Conservation (phyloP, 2,113 vertebrate genomes). For the Colossoma macropomum region DNA sequence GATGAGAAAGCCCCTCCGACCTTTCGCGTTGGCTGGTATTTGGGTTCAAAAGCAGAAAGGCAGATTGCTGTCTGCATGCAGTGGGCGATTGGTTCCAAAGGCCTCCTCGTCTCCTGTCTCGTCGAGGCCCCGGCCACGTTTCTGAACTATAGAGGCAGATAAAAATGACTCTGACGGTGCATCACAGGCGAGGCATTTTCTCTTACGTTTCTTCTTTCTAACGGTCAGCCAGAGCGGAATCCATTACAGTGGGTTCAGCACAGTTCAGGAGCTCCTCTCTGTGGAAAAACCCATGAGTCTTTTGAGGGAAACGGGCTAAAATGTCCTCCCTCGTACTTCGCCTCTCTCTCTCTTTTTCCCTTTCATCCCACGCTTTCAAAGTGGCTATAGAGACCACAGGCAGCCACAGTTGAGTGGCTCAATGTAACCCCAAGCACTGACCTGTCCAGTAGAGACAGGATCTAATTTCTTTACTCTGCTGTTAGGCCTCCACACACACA, state of each 20-base stretch:
- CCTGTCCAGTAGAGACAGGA: slow-evolving; percentile 43
- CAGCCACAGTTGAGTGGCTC: slow-evolving; percentile 25
- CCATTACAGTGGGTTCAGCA: slow-evolving; percentile 17
- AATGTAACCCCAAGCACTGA: slow-evolving; percentile 39
- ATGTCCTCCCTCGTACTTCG: slow-evolving; percentile 16
- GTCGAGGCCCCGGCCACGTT: background rate
- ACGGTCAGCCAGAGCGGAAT: background rate
- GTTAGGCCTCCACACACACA: slow-evolving; percentile 17
- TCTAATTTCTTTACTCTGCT: slow-evolving; percentile 27
- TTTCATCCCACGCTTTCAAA: slow-evolving; percentile 46
- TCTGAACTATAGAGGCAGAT: background rate
- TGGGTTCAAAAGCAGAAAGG: slow-evolving; percentile 53
- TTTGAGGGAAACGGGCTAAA: slow-evolving; percentile 40
- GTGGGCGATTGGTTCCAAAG: slow-evolving; percentile 17
- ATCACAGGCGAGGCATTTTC: background rate
- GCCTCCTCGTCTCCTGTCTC: slow-evolving; percentile 15
- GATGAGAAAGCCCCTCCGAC: slow-evolving; percentile 46
- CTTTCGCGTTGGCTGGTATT: slow-evolving; percentile 55
- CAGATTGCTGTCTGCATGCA: slow-evolving; percentile 17
- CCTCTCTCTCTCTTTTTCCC: slow-evolving; percentile 2
- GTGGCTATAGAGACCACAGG: background rate
- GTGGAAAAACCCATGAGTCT: slow-evolving; percentile 15
- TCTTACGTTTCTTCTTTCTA: background rate
- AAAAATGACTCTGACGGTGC: background rate
- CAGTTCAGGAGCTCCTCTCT: slow-evolving; percentile 43